phyloP scores from a whole-genome alignment of 2,888 invertebrate species.

The Marronus borbonicus region DNA sequence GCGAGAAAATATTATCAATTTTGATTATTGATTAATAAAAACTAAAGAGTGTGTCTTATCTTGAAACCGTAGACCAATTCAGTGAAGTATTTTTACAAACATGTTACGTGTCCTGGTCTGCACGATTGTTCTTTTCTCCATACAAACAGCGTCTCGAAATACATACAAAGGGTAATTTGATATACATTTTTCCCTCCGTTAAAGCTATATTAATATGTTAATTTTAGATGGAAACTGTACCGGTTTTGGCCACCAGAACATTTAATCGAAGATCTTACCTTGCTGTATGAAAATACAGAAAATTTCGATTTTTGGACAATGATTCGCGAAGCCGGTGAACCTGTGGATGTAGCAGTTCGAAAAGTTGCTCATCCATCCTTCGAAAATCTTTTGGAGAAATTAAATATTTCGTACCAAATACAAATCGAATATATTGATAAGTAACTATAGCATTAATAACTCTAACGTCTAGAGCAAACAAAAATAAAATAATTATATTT shows the following conservation, averaged over 20 bases:
- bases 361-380: conserved; percentile 67
- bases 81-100: background rate
- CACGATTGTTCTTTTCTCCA: conserved; percentile 5
- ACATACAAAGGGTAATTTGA: conserved; percentile 45
- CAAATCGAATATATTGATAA: conserved; percentile 70
- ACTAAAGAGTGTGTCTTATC: too few species aligned
- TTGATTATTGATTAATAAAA: too few species aligned
- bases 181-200: background rate
- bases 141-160: conserved; percentile 17
- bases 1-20: too few species aligned
- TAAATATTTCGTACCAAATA: conserved; percentile 68
- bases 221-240: conserved; percentile 44
- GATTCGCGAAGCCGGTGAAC: conserved; percentile 43
- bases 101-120: conserved; percentile 35
- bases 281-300: conserved; percentile 39
- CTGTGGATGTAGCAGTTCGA: conserved; percentile 64
- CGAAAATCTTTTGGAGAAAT: conserved; percentile 62
- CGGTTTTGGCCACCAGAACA: conserved; percentile 43
- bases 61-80: too few species aligned
- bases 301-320: conserved; percentile 46
- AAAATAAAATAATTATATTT: conserved; percentile 14
- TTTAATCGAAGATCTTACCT: conserved; percentile 23
- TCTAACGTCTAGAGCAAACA: background rate
- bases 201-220: background rate
- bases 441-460: conserved; percentile 63